phyloP scores from a whole-genome alignment of 2,888 invertebrate species.

The Dastarcus helophoroides region DNA sequence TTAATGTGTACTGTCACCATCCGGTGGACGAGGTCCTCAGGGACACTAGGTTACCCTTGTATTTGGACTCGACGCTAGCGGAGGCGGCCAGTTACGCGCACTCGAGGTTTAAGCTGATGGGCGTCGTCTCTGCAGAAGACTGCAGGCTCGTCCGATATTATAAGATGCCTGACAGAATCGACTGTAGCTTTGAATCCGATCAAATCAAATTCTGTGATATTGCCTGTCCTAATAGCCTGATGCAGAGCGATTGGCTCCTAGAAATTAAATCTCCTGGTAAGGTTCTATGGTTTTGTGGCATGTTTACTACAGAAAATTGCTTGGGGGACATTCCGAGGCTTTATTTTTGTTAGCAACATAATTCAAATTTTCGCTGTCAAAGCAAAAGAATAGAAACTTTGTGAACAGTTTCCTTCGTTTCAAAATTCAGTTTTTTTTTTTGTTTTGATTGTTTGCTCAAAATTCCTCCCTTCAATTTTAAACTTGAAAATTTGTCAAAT shows the following conservation, averaged over 20 bases:
- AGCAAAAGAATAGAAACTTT: too few species aligned
- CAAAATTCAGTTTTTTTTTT: too few species aligned
- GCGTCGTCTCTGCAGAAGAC: conserved; percentile 47
- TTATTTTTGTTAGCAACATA: too few species aligned
- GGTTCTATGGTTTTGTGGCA: conserved; percentile 4
- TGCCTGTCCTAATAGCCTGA: conserved; percentile 35
- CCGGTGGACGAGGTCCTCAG: conserved; percentile 43
- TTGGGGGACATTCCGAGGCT: too few species aligned
- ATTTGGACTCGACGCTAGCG: conserved; percentile 46
- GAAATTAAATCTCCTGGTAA: conserved; percentile 50
- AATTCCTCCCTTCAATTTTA: too few species aligned
- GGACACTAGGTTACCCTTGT: conserved; percentile 46
- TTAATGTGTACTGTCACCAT: conserved; percentile 53
- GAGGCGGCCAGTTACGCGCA: conserved; percentile 50
- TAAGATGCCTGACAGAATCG: conserved; percentile 49
- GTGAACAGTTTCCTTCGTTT: too few species aligned
- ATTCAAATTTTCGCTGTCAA: too few species aligned
- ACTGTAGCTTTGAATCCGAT: conserved; percentile 55
- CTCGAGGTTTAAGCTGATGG: conserved; percentile 46
- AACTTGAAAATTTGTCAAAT: too few species aligned
- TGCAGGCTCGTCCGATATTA: conserved; percentile 65
- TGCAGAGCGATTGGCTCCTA: conserved; percentile 48
- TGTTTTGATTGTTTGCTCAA: too few species aligned
- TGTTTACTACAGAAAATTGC: too few species aligned
- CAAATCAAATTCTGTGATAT: conserved; percentile 39